Conservation (phyloP, 1,140 invertebrate species). For the Maconellicoccus hirsutus region DNA sequence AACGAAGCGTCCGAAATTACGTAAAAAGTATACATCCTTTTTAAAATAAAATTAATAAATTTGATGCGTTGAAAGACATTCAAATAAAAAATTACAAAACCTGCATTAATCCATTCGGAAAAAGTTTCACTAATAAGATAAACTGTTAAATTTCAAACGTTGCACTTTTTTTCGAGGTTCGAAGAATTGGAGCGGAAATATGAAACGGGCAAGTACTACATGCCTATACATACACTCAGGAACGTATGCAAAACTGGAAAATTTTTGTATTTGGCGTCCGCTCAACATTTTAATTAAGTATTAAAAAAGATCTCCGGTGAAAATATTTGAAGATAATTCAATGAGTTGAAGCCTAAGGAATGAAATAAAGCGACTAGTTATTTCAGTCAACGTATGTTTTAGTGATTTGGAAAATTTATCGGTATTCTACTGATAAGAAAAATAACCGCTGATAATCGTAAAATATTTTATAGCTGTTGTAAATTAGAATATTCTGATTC, state of each 20-base stretch:
- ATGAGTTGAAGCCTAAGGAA: too few relatives aligned
- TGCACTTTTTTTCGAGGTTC: too few relatives aligned
- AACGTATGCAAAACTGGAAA: background rate
- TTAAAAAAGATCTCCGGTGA: background rate
- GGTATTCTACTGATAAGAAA: background rate
- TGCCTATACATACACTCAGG: too few relatives aligned
- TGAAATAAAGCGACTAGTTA: background rate
- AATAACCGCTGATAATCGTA: background rate
- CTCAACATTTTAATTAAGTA: background rate
- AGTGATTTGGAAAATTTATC: background rate
- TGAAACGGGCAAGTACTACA: background rate
- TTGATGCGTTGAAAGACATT: too few relatives aligned
- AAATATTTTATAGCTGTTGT: background rate
- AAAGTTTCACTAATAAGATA: too few relatives aligned
- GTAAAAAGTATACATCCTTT: too few relatives aligned
- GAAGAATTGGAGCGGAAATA: background rate
- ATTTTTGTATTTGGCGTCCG: background rate
- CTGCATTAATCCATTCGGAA: too few relatives aligned
- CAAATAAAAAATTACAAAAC: too few relatives aligned
- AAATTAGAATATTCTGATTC: slow-evolving; percentile 10
- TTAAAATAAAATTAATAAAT: too few relatives aligned
- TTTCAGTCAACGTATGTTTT: background rate
- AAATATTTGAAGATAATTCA: background rate
- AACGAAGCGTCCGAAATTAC: too few relatives aligned
- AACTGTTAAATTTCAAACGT: too few relatives aligned